phyloP scores from a whole-genome alignment of 2,797 vertebrate species.

The Xenentodon cancila region DNA sequence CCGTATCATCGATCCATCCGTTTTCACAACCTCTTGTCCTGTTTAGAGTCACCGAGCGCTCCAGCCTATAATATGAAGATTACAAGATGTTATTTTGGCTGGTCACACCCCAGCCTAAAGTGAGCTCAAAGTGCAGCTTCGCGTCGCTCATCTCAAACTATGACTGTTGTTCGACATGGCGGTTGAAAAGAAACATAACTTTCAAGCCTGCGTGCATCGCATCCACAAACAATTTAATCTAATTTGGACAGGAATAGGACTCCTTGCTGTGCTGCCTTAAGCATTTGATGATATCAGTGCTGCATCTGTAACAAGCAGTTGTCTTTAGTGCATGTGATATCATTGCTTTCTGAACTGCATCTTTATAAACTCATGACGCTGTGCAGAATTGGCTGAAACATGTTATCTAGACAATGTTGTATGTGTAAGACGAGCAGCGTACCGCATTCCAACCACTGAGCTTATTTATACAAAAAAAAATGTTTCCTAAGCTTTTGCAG shows the following conservation, averaged over 20 bases:
- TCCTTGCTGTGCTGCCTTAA: conserved; percentile 10
- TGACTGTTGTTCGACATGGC: not conserved
- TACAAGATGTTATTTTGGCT: conserved; percentile 28
- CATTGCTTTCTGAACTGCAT: too few relatives aligned
- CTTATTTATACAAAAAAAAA: too few relatives aligned
- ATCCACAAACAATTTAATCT: conserved; percentile 16
- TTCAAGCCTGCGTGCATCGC: not conserved
- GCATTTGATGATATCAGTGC: conserved; percentile 23
- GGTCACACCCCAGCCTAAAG: conserved; percentile 36
- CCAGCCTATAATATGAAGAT: conserved; percentile 36
- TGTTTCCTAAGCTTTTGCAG: not conserved
- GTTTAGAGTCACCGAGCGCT: conserved; percentile 4
- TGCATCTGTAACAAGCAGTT: conserved; percentile 21
- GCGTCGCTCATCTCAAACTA: conserved; percentile 6
- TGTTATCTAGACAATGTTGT: too few relatives aligned
- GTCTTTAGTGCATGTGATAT: not conserved
- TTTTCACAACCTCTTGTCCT: conserved; percentile 20
- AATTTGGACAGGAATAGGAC: conserved; percentile 22
- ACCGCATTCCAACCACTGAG: too few relatives aligned
- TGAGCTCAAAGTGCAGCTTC: conserved; percentile 5
- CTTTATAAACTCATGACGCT: too few relatives aligned
- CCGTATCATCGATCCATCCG: not conserved
- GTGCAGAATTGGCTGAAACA: too few relatives aligned
- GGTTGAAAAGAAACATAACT: not conserved
- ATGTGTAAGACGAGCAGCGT: too few relatives aligned